phyloP scores from a whole-genome alignment of 2,113 vertebrate species.

The Beaufortia kweichowensis region DNA sequence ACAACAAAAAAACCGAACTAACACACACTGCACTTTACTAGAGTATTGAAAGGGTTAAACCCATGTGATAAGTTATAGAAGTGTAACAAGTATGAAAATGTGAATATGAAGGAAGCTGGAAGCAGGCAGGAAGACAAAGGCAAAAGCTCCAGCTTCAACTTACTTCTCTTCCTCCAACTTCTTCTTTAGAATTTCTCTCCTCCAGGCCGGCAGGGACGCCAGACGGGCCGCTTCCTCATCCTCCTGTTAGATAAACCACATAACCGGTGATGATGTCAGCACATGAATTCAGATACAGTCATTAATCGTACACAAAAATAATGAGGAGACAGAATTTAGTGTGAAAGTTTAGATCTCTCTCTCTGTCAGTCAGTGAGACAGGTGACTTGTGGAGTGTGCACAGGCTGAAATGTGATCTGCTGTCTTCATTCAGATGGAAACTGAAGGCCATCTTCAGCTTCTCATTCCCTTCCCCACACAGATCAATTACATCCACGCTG shows the following conservation, averaged over 20 bases:
- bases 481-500: constrained; percentile 63
- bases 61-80: too few species aligned
- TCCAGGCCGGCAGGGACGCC: constrained; percentile 93
- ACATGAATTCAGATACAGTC: too few species aligned
- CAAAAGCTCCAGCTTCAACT: constrained; percentile 54
- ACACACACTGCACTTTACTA: too few species aligned
- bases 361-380: not conserved
- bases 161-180: constrained; percentile 95
- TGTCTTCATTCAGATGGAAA: constrained; percentile 39
- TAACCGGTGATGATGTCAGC: not conserved
- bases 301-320: too few species aligned
- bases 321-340: too few species aligned
- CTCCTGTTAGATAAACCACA: constrained; percentile 69
- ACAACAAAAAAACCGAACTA: too few species aligned
- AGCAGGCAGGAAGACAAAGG: not conserved
- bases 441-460: constrained; percentile 63
- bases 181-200: constrained; percentile 94
- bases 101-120: too few species aligned
- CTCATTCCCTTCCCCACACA: constrained; percentile 59
- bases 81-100: too few species aligned
- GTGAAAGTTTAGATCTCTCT: not conserved
- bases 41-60: too few species aligned
- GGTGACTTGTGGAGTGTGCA: constrained; percentile 19
- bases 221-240: constrained; percentile 85
- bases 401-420: constrained; percentile 32